These are phyloP conservation scores for Heliconius sara DNA, from an alignment of 2,888 invertebrate genomes.

Conservation along the genomic window DNA sequence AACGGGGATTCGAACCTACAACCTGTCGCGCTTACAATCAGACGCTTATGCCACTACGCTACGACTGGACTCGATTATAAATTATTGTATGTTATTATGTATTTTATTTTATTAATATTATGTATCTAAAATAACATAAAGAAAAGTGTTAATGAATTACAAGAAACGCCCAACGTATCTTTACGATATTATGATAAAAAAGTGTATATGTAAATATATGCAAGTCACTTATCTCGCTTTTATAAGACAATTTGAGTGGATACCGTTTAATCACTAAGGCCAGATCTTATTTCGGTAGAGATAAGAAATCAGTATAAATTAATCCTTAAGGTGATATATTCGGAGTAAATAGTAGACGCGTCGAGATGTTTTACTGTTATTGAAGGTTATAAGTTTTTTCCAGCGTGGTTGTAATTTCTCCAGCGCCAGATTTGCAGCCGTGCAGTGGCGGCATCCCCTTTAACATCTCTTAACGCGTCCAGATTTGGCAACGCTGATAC, in stretches of 20 bases:
- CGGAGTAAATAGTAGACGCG: conserved; percentile 45
- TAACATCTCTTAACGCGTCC: conserved; percentile 82
- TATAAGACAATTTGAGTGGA: conserved; percentile 42
- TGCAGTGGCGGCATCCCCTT: conserved; percentile 73
- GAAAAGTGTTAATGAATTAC: background rate
- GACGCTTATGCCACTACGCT: no score
- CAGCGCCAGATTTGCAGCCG: conserved; percentile 58
- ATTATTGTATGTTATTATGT: no score
- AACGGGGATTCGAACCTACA: no score
- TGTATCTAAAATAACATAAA: background rate
- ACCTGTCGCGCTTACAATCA: no score
- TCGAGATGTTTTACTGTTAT: conserved; percentile 56
- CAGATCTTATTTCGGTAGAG: conserved; percentile 47
- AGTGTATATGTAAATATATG: conserved; percentile 45
- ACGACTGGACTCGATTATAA: no score
- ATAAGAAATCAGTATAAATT: conserved; percentile 50
- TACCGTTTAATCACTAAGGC: conserved; percentile 54
- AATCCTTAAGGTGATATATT: conserved; percentile 43
- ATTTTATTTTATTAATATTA: no score
- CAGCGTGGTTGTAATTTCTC: conserved; percentile 59
- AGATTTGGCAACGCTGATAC: conserved; percentile 81
- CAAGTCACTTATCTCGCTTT: conserved; percentile 55
- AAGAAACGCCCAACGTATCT: background rate
- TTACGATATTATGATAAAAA: background rate
- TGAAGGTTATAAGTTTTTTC: conserved; percentile 56